A percentile compares a stretch with the other conserved stretches of the same genome.
Conservation (phyloP, 2,113 vertebrate species). For the Cygnus atratus region DNA sequence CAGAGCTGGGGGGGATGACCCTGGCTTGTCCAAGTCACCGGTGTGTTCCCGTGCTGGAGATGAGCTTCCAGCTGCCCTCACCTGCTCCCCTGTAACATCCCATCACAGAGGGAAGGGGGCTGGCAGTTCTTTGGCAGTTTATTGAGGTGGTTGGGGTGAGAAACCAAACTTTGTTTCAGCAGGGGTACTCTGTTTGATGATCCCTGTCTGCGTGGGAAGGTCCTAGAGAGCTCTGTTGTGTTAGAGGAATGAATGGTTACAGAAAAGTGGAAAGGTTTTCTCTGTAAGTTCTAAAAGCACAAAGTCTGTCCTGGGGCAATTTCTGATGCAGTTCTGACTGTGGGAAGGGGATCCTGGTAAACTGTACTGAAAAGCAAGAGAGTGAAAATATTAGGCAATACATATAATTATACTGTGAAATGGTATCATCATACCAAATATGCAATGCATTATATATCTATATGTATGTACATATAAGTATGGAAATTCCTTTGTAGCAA, state of each 20-base stretch:
- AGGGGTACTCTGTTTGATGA: neutral
- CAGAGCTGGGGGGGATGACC: neutral
- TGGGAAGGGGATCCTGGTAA: neutral
- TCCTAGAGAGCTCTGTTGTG: neutral
- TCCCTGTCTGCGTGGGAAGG: neutral
- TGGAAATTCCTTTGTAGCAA: neutral
- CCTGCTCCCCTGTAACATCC: neutral
- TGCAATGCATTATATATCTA: accelerated
- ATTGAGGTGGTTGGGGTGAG: neutral
- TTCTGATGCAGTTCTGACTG: neutral
- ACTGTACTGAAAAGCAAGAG: neutral
- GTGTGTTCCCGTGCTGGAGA: accelerated
- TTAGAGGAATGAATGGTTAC: neutral
- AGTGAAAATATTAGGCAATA: neutral
- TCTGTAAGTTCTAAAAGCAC: neutral
- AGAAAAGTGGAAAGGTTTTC: neutral
- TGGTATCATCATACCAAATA: accelerated
- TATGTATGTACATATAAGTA: accelerated
- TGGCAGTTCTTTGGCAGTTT: neutral
- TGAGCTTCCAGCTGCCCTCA: neutral
- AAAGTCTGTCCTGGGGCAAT: neutral
- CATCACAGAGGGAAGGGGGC: neutral
- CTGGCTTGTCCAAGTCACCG: accelerated
- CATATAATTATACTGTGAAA: no score
- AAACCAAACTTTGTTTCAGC: neutral